Conservation (phyloP, 1,140 invertebrate genomes). For the Drosophila murphyi region DNA sequence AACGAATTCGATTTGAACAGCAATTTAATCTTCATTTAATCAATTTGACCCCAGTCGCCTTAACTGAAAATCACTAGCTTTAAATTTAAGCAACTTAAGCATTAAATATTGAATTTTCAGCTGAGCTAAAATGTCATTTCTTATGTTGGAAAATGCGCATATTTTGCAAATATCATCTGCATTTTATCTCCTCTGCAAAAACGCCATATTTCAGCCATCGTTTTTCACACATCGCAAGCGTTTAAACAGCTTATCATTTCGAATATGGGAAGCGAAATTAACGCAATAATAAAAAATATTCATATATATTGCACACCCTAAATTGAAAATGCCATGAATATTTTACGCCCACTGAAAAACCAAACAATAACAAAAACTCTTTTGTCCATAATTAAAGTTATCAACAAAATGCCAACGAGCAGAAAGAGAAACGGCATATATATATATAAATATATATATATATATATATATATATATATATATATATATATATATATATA, state of each 20-base stretch:
- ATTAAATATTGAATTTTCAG: not conserved
- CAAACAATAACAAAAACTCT: conserved; percentile 19
- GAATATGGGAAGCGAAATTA: conserved; percentile 39
- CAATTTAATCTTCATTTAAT: not conserved
- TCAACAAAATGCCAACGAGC: conserved; percentile 53
- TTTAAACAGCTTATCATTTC: conserved; percentile 56
- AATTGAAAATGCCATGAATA: conserved; percentile 72
- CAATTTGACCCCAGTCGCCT: not conserved
- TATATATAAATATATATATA: not conserved
- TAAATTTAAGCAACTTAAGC: not conserved
- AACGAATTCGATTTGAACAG: too few relatives aligned
- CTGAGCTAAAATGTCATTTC: conserved; percentile 8
- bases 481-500: not conserved
- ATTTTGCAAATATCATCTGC: conserved; percentile 27
- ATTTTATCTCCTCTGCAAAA: conserved; percentile 23
- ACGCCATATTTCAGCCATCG: conserved; percentile 39
- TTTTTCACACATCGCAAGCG: conserved; percentile 19
- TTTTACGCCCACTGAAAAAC: conserved; percentile 45
- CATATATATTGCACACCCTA: conserved; percentile 34
- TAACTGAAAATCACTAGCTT: not conserved
- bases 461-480: not conserved
- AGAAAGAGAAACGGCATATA: not conserved
- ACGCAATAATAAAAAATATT: conserved; percentile 14
- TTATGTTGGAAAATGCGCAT: conserved; percentile 3
- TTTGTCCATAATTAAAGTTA: conserved; percentile 50